Percentiles rank a stretch among this genome's conserved stretches.
Conservation (phyloP, 1,140 invertebrate genomes). For the Papilio polytes region DNA sequence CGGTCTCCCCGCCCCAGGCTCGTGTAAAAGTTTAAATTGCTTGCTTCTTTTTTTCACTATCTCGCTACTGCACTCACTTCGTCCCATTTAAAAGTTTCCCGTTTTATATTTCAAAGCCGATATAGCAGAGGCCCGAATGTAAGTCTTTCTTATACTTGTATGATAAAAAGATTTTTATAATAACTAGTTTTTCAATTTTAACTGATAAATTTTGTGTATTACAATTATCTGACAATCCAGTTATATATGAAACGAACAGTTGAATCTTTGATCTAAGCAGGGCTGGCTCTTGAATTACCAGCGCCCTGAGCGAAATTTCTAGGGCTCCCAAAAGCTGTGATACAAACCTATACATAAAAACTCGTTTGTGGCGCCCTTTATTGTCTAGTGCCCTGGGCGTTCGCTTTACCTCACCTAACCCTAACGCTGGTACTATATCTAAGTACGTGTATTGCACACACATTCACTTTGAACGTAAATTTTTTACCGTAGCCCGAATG, state of each 20-base stretch:
- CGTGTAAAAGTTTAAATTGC: slow-evolving; percentile 77
- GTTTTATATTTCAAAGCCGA: slow-evolving; percentile 72
- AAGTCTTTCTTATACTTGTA: slow-evolving; percentile 53
- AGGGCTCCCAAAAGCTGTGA: too few relatives aligned
- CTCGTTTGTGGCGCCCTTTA: too few relatives aligned
- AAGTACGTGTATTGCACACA: not conserved
- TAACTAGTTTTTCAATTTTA: slow-evolving; percentile 45
- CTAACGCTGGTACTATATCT: too few relatives aligned
- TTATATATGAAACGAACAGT: too few relatives aligned
- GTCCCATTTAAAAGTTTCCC: slow-evolving; percentile 80
- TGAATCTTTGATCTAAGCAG: too few relatives aligned
- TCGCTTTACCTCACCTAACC: too few relatives aligned
- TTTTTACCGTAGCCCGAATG: slow-evolving; percentile 11
- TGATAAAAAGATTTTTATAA: slow-evolving; percentile 59
- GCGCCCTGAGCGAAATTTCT: too few relatives aligned
- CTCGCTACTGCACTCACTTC: slow-evolving; percentile 74
- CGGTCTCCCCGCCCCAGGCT: slow-evolving; percentile 58
- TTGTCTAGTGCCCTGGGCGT: too few relatives aligned
- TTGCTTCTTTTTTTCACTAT: slow-evolving; percentile 78
- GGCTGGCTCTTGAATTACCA: too few relatives aligned
- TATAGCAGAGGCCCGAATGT: slow-evolving; percentile 53
- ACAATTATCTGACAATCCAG: not conserved
- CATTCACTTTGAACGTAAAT: not conserved
- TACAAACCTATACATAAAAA: too few relatives aligned
- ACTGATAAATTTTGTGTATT: slow-evolving; percentile 35